Base-by-base conservation (phyloP, 92 coral and sea anemone genomes). In the Phenganax stokvisi region DNA sequence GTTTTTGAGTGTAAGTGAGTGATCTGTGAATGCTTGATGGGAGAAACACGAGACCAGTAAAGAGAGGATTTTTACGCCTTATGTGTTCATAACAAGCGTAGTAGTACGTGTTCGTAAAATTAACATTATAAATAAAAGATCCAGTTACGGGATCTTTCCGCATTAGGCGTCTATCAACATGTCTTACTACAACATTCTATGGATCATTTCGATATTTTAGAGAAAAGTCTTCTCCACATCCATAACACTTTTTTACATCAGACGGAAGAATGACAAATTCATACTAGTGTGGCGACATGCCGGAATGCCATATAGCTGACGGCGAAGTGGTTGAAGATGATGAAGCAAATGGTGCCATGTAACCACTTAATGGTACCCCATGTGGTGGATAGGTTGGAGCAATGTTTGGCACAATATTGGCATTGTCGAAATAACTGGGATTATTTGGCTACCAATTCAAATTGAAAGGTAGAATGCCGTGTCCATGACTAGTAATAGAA, bases 211-310 rank as follows among this genome's bases (percentile, higher is more conserved):
- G 51, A 44, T 15, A 70, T 81, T 56, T 87, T 15, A 57, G 57
- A 17, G 84, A 11, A 44, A 87, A 87, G 29, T 78, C 87, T 9
- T 8, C 27, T 13, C 87, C 88, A 65, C 90, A 87, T 44, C 90
- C 87, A 59, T 84, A 84, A 81, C 87, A 84, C 79, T 79, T 87
- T 75, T 79, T 72, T 20, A 73, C 85, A 10, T 72, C 73, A 6
- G 75, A 6, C 16, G 85, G 87, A 71, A 56, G 20, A 15, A 68
- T 7, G 27, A 16, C 74, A 28, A 68, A n/a, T 28, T 68, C 74
- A 68, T 68, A 68, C 12, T 12, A 4, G 29, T 68, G 74, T 28
- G 74, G 74, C 29, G 74, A 68, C 27, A 15, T 5, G 3, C 74
- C 74, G 29, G 74, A 68, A 44, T 68, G 37, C 74, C 74, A 68